Conservation (phyloP, 37 sponge, comb jelly and placozoan species). For the Cladorhizidae sp. region DNA sequence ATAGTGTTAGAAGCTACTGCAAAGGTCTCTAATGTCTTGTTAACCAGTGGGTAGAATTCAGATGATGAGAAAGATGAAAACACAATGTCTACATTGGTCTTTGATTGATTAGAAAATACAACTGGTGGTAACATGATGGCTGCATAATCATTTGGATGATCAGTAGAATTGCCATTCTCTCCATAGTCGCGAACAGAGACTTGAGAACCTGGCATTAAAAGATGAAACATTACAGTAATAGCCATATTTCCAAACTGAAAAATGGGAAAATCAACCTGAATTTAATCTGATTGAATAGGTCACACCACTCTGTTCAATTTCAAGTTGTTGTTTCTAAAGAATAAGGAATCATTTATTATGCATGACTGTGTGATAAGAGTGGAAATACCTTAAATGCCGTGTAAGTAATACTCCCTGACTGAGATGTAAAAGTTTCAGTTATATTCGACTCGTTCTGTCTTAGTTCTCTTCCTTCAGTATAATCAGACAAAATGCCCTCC, state of each 20-base stretch:
- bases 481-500: not conserved
- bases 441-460: not conserved
- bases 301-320: not conserved
- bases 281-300: not conserved
- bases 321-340: not conserved
- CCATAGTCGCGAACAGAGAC: not conserved
- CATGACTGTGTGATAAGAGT: no score
- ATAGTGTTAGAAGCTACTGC: slow-evolving; percentile 6
- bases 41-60: not conserved
- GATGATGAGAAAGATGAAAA: slow-evolving; percentile 3
- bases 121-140: slow-evolving; percentile 2
- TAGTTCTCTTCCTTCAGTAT: not conserved
- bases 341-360: not conserved
- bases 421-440: not conserved
- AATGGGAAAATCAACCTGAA: not conserved
- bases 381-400: slow-evolving; percentile 1
- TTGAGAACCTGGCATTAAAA: not conserved
- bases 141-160: not conserved
- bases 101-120: not conserved
- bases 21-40: slow-evolving; percentile 1
- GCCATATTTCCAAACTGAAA: not conserved
- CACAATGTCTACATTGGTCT: not conserved
- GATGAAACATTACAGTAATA: not conserved
- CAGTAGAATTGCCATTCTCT: not conserved
- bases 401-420: not conserved